A percentile compares a stretch with the other conserved stretches of the same genome.
Conservation (phyloP, 2,113 vertebrate genomes). For the Pachycephala philippinensis region DNA sequence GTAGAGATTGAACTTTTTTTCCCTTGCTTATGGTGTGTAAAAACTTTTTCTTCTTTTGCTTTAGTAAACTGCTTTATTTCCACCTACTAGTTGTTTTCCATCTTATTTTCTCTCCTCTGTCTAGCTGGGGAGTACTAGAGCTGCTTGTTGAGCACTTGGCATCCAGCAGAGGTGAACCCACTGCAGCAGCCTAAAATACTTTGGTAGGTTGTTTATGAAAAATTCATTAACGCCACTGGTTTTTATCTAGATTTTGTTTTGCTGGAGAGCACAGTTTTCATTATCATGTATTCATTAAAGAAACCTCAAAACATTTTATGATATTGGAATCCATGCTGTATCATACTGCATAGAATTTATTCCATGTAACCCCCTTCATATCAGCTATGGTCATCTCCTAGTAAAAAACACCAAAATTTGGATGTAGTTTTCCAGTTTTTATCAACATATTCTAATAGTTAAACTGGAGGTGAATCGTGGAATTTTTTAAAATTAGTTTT, state of each 20-base stretch:
- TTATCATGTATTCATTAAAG: background rate
- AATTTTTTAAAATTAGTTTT: background rate
- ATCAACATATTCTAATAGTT: background rate
- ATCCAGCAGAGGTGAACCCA: background rate
- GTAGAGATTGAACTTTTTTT: background rate
- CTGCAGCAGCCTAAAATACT: background rate
- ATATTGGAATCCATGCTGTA: background rate
- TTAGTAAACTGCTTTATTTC: background rate
- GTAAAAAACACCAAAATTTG: rapidly evolving
- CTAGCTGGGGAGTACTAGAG: background rate
- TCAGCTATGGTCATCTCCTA: background rate
- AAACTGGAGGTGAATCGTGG: background rate
- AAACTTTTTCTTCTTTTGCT: background rate
- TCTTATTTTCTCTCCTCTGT: background rate
- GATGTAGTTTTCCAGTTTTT: background rate
- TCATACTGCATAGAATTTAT: background rate
- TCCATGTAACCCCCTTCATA: background rate
- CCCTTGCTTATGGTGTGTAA: background rate
- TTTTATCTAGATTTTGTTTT: background rate
- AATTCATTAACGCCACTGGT: rapidly evolving
- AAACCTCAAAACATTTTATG: background rate
- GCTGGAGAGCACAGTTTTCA: background rate
- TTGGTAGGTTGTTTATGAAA: background rate
- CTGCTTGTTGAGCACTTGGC: background rate
- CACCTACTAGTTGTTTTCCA: background rate